Base-by-base conservation (phyloP, 2,113 vertebrate genomes). In the Cyanocitta stelleri region DNA sequence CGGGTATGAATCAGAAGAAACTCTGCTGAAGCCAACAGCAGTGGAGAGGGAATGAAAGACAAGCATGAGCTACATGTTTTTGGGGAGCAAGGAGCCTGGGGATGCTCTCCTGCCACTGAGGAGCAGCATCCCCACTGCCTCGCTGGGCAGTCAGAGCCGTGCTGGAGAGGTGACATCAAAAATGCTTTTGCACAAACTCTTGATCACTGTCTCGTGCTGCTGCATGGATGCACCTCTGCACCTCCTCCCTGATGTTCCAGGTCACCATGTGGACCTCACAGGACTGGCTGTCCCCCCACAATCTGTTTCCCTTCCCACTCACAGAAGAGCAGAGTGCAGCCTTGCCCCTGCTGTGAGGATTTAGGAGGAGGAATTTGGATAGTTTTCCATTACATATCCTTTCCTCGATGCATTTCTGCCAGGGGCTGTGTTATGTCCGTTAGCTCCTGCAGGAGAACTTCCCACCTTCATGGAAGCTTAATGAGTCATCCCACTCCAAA, bases 141-240 rank as follows among this genome's bases (percentile, higher is more conserved):
- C 1, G 0, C 59, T 0, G 1, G 44, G 54, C 27, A 17, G 46
- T 1, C 0, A 29, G 66, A 75, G 26, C 56, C 0, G 0, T 9
- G n/a, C 52, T 24, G 48, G 21, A 41, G 20, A 2, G 4, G 46
- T 9, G 69, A 29, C n/a, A 30, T 3, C 46, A 21, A 23, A 56
- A 46, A 4, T 3, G 16, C 1, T 37, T 83, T 41, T n/a, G 51
- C 52, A 46, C 18, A 24, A 67, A 39, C 26, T 71, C 51, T 9
- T 23, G 32, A 1, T 13, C 52, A 2, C 24, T 19, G 41, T 21
- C 76, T 26, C 2, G 1, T 4, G 27, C 3, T 37, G 43, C 56
- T 62, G 66, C 3, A 0, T 13, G 55, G 19, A 24, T 14, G 41
- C 20, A 16, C 13, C 54, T 64, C 80, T 46, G 49, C 43, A 4